Percentiles rank a stretch among this genome's conserved stretches.
phyloP scores from a whole-genome alignment of 2,797 vertebrate genomes.

The Psittacula echo region DNA sequence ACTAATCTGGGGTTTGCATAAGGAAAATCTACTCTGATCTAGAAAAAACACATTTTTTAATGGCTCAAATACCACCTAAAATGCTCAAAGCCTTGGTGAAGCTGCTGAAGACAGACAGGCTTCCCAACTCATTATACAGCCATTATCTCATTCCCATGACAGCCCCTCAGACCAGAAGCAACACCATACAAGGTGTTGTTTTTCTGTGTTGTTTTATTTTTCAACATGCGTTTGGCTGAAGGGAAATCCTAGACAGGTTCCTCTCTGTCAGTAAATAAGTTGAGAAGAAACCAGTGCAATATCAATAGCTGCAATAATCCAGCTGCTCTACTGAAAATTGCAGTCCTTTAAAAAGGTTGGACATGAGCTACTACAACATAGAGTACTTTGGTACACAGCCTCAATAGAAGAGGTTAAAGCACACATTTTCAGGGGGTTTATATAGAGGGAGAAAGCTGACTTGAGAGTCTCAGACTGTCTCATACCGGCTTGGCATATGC shows the following conservation, averaged over 20 bases:
- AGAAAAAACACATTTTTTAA: neutral
- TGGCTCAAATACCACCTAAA: neutral
- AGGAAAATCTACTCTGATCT: neutral
- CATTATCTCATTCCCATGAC: neutral
- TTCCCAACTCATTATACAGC: neutral
- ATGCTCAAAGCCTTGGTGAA: neutral
- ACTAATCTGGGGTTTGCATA: neutral
- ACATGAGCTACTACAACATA: neutral
- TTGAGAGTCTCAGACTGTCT: neutral
- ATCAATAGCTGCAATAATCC: neutral
- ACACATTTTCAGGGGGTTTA: neutral
- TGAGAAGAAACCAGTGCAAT: neutral
- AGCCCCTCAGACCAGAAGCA: neutral
- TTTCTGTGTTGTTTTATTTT: neutral
- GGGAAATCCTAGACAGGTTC: neutral
- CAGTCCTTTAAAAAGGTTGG: neutral
- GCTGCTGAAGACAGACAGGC: neutral
- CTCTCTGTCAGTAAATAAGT: neutral
- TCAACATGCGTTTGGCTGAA: neutral
- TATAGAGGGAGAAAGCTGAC: neutral
- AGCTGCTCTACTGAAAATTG: neutral
- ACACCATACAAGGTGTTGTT: neutral
- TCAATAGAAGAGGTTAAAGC: neutral
- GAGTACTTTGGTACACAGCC: accelerated
- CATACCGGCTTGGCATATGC: neutral